Evolutionary conservation across 2,797 vertebrate species (phyloP).

Genomic region (Stomatorhinus walkeri): DNA sequence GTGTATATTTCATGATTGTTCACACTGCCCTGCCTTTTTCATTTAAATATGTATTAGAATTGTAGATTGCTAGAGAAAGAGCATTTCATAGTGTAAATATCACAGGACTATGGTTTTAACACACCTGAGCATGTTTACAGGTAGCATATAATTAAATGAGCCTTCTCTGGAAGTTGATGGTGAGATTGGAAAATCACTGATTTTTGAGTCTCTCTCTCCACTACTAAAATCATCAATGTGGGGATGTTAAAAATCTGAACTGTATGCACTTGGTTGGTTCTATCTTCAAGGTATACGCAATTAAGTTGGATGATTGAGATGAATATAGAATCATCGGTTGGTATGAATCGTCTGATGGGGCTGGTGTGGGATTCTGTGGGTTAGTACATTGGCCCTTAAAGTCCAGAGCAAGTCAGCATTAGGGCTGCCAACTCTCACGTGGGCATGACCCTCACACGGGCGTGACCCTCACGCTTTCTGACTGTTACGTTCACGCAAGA

Average conservation of each 20-base stretch:
- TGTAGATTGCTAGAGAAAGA: not conserved
- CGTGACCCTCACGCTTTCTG: not conserved
- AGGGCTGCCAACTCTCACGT: not conserved
- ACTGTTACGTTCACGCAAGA: not conserved
- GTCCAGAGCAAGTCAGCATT: not conserved
- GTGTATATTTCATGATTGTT: not conserved
- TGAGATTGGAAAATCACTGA: not conserved
- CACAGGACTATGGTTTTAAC: not conserved
- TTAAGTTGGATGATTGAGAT: not conserved
- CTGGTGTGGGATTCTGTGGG: not conserved
- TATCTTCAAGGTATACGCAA: not conserved
- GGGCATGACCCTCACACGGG: not conserved
- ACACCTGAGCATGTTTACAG: not conserved
- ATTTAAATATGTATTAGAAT: not conserved
- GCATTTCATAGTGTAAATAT: not conserved
- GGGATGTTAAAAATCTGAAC: not conserved
- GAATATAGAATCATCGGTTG: not conserved
- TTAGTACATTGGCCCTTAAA: not conserved
- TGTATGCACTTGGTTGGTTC: not conserved
- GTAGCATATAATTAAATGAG: not conserved
- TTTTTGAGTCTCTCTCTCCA: not conserved
- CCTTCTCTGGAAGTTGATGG: not conserved
- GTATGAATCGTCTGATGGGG: not conserved
- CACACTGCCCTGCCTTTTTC: not conserved
- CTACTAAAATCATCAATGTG: not conserved